Evolutionary conservation across 2,888 invertebrate genomes (phyloP), one percentile per base, ranked within the genome.

Genomic region (Trichopria drosophilae): DNA sequence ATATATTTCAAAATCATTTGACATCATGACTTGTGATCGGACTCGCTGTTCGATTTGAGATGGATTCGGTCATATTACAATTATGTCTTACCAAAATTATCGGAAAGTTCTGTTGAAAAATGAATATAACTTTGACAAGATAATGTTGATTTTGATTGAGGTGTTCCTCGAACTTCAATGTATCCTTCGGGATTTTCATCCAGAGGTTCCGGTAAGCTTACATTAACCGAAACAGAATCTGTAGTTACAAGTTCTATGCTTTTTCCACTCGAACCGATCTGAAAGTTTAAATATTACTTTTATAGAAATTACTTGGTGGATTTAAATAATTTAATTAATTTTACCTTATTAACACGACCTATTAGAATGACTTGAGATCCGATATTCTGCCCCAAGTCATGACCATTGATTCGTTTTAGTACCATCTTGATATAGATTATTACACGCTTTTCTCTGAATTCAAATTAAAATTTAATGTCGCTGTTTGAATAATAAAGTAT

Each of bases 121-220:
- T 57, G 52, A 2, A 65, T 7, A n/a, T 54, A 71, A n/a, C 6
- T 55, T 1, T 22, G 58, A 15, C 71, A 70, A 1, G 60, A 42
- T 36, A 74, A 54, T 0, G 72, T 73, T 15, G 66, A 58, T 48
- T 65, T 71, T 1, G 73, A 72, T 29, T 67, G 60, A 1, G 64
- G 55, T 1, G 52, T 64, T 6, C 74, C 74, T 32, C 60, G 61
- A 6, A 71, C 53, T 65, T 75, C 73, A 18, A 72, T 47, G 3
- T 63, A 63, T 24, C 69, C 71, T 44, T 65, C 65, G 0, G 51
- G 37, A 24, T 63, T 58, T 1, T 53, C 61, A 29, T 66, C 61
- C 4, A 69, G 50, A n/a, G 67, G 65, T 24, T 65, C 59, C 13
- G 62, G 57, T 4, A 75, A 46, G 3, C 64, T 61, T 15, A 71